Conservation (phyloP, 2,888 invertebrate genomes). For the Nematopogon swammerdamellus region DNA sequence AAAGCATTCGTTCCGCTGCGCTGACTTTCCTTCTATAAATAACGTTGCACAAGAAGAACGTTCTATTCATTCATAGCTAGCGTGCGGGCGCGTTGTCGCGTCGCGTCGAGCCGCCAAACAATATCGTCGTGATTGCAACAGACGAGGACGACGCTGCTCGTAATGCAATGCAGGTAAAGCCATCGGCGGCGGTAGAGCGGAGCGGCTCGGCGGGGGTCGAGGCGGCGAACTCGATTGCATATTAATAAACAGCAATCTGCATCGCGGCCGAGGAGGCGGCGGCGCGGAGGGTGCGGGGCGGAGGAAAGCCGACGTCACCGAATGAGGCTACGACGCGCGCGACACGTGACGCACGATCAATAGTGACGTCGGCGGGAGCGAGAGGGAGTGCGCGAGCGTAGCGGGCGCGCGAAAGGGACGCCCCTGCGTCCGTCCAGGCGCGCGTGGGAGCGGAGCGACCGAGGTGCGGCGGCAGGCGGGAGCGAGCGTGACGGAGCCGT, state of each 20-base stretch:
- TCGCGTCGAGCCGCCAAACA: too few species aligned
- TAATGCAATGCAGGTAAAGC: too few species aligned
- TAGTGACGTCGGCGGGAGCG: slow-evolving; percentile 42
- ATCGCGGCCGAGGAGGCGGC: too few species aligned
- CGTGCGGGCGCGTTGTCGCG: too few species aligned
- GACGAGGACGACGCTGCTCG: too few species aligned
- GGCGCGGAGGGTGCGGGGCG: neutral
- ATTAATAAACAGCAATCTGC: too few species aligned
- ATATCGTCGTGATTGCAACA: too few species aligned
- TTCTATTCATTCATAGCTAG: too few species aligned
- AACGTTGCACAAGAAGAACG: neutral
- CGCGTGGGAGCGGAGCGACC: slow-evolving; percentile 35
- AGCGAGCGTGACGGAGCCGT: neutral
- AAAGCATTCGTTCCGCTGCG: neutral
- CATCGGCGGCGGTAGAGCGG: too few species aligned
- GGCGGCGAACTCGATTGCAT: too few species aligned
- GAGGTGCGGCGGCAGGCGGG: slow-evolving; percentile 11
- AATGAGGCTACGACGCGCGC: slow-evolving; percentile 34
- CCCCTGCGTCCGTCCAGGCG: slow-evolving; percentile 1
- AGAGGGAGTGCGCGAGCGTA: slow-evolving; percentile 7
- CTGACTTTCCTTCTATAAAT: neutral
- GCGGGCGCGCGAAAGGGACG: slow-evolving; percentile 11
- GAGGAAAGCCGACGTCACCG: slow-evolving; percentile 26
- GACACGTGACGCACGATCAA: slow-evolving; percentile 45
- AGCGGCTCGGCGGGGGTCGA: too few species aligned